Evolutionary conservation across 2,113 vertebrate species (phyloP).

Genomic region (Rhipidura dahli): DNA sequence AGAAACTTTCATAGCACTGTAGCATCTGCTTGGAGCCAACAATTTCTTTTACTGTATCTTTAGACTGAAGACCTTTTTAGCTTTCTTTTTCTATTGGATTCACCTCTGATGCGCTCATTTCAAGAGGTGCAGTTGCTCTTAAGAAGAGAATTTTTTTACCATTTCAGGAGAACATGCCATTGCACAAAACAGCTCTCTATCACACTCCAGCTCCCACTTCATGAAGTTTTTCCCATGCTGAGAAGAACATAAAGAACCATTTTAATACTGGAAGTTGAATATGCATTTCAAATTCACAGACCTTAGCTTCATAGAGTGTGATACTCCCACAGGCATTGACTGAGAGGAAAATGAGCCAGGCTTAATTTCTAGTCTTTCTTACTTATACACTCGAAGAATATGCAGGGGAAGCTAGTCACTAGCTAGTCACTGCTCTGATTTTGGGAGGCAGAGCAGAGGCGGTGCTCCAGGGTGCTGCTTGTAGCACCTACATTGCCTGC

Average conservation of each 20-base stretch:
- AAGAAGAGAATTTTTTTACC: background rate
- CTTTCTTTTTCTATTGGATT: background rate
- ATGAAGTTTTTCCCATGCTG: background rate
- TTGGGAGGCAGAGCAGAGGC: background rate
- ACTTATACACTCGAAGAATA: background rate
- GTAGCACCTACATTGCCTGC: rapidly evolving
- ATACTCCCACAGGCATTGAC: background rate
- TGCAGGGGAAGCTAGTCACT: background rate
- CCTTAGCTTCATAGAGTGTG: background rate
- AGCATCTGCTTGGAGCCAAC: background rate
- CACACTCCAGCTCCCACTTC: background rate
- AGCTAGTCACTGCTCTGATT: background rate
- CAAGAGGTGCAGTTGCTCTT: background rate
- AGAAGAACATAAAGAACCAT: background rate
- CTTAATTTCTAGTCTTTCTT: background rate
- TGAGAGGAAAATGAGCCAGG: background rate
- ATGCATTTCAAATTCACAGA: background rate
- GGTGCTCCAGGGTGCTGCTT: background rate
- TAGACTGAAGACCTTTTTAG: background rate
- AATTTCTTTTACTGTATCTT: background rate
- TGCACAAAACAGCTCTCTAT: background rate
- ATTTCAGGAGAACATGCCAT: background rate
- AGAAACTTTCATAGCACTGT: background rate
- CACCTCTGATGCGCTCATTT: background rate
- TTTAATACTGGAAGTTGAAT: background rate